Evolutionary conservation across 2,113 vertebrate genomes (phyloP), one percentile per base, ranked within the genome.

Genomic region (Blennius ocellaris): DNA sequence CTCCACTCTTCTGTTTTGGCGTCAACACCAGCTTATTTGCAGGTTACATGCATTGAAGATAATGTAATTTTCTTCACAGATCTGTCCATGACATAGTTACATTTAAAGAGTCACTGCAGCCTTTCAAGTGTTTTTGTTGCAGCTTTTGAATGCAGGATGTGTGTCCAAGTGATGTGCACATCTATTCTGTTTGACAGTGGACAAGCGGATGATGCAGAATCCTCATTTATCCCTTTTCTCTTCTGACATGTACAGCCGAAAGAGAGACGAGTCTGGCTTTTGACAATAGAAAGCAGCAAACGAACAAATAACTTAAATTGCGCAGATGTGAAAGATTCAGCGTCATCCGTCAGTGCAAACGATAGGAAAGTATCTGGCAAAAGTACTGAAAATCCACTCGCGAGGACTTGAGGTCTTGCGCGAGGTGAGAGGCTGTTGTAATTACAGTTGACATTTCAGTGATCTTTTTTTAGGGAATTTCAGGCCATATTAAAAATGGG

Each of bases 401-500:
- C 5, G 8, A 55, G 41, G 72, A 69, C 60, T 62, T 71, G 75
- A 54, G 38, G 40, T 5, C 30, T 67, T 2, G 62, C 61, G 54
- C 58, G 36, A 69, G 15, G 11, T 6, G 14, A 44, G 69, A 40
- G 54, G 49, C 62, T 36, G 51, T 7, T 48, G 49, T 43, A 52
- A 70, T 53, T 30, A 30, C 21, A 30, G 21, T 21, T 82, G 76
- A 81, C 69, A 82, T 77, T 71, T 82, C 30, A n/a, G 6, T 58
- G 63, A 83, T 79, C 48, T 60, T 45, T 52, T 69, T 30, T 30
- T 21, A 73, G 48, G 85, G 75, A 15, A 67, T 82, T 87, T 78
- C 79, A 73, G 59, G 47, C 3, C 36, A 58, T 17, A 48, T 30
- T 12, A 7, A 47, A 62, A 39, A 80, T 50, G 3, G 8, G n/a